A percentile compares a stretch with the other conserved stretches of the same genome.
phyloP scores from a whole-genome alignment of 2,888 invertebrate species.

The Pheosia tremula region DNA sequence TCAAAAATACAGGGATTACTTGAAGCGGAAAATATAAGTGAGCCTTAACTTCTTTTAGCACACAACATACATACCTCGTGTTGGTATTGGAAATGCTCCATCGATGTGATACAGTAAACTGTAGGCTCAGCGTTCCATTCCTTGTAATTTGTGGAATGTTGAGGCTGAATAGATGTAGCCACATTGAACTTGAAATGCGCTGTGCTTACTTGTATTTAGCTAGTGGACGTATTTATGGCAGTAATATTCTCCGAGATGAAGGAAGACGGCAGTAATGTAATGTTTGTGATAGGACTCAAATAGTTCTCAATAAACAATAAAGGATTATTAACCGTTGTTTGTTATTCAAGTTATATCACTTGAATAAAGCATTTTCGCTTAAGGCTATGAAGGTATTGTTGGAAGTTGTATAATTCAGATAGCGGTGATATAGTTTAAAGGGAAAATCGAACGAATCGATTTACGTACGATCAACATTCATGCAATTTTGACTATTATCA shows the following conservation, averaged over 20 bases:
- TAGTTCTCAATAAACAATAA: not conserved
- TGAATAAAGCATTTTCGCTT: no score
- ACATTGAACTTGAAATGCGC: constrained; percentile 35
- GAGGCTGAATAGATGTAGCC: constrained; percentile 34
- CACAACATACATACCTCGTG: constrained; percentile 42
- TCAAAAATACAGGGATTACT: constrained; percentile 26
- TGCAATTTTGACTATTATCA: no score
- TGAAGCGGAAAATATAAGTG: constrained; percentile 31
- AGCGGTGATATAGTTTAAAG: no score
- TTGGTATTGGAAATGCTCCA: constrained; percentile 43
- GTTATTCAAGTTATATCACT: not conserved
- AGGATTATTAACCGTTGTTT: not conserved
- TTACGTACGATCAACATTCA: no score
- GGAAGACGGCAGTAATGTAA: not conserved
- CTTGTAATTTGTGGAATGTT: constrained; percentile 38
- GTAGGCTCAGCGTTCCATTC: constrained; percentile 38
- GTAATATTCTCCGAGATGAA: not conserved
- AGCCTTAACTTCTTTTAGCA: constrained; percentile 48
- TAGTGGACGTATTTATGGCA: constrained; percentile 22
- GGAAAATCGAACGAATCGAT: no score
- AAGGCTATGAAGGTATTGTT: no score
- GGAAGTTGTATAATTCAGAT: no score
- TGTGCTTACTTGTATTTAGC: constrained; percentile 15
- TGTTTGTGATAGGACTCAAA: not conserved
- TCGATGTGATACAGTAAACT: constrained; percentile 41